Evolutionary conservation across 2,888 invertebrate species (phyloP).

Genomic region (Nowickia ferox): DNA sequence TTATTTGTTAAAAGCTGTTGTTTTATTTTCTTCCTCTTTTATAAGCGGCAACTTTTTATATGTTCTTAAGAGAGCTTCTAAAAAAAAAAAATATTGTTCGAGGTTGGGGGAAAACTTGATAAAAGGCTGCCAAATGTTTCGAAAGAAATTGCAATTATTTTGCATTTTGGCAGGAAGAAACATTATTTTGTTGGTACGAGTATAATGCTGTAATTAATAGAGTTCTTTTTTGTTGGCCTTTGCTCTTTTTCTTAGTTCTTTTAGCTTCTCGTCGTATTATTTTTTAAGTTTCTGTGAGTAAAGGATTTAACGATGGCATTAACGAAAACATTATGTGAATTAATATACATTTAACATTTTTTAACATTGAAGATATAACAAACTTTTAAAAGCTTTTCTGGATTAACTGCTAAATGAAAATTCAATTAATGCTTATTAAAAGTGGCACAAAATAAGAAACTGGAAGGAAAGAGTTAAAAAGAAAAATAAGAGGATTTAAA

Average conservation of each 20-base stretch:
- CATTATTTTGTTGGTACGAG: slow-evolving; percentile 19
- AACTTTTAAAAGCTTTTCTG: slow-evolving; percentile 69
- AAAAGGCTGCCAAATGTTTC: slow-evolving; percentile 65
- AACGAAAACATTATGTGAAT: slow-evolving; percentile 57
- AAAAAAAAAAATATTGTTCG: slow-evolving; percentile 1
- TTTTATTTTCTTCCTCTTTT: slow-evolving; percentile 41
- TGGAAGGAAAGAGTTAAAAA: slow-evolving; percentile 6
- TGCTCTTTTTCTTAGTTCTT: neutral
- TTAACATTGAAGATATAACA: slow-evolving; percentile 20
- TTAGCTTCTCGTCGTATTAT: too few relatives aligned
- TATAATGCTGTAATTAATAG: slow-evolving; percentile 62
- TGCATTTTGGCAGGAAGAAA: slow-evolving; percentile 60
- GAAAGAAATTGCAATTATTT: slow-evolving; percentile 56
- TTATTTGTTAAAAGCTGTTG: slow-evolving; percentile 46
- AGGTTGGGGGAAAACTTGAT: slow-evolving; percentile 30
- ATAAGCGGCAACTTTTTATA: slow-evolving; percentile 1
- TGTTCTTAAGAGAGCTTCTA: slow-evolving; percentile 46
- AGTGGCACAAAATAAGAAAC: neutral
- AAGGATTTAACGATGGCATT: slow-evolving; percentile 53
- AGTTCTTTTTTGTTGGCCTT: slow-evolving; percentile 19
- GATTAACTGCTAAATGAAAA: slow-evolving; percentile 67
- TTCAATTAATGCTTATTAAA: slow-evolving; percentile 66
- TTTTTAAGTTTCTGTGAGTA: neutral
- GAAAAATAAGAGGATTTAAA: slow-evolving; percentile 1
- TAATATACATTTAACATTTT: slow-evolving; percentile 50